These are phyloP conservation scores for Cirrhinus molitorella DNA, from an alignment of 2,797 vertebrate genomes.

Conservation along the genomic window DNA sequence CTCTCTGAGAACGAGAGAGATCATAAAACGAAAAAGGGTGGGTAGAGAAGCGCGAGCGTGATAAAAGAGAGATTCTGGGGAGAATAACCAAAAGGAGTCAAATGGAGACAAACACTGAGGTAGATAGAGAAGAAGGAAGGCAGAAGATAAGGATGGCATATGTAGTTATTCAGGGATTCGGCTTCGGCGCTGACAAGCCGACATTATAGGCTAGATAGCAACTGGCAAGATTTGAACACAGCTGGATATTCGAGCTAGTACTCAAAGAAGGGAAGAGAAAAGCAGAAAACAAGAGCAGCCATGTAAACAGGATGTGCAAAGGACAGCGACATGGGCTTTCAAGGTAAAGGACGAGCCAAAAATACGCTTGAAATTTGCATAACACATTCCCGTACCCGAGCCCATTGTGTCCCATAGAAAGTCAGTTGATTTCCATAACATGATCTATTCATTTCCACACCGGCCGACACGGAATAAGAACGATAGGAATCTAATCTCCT, in stretches of 20 bases:
- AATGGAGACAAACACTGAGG: constrained; percentile 34
- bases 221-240: constrained; percentile 52
- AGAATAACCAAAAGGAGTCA: constrained; percentile 12
- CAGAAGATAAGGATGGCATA: constrained; percentile 57
- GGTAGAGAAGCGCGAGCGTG: neutral
- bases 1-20: constrained; percentile 46
- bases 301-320: constrained; percentile 21
- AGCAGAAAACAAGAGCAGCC: constrained; percentile 28
- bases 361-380: constrained; percentile 73
- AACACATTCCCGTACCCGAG: constrained; percentile 66
- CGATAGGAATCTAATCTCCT: constrained; percentile 42
- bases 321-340: constrained; percentile 20
- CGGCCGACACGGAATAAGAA: constrained; percentile 5
- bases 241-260: constrained; percentile 59
- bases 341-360: constrained; percentile 60
- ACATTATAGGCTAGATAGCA: constrained; percentile 66
- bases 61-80: constrained; percentile 11
- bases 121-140: constrained; percentile 40
- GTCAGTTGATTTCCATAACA: constrained; percentile 30
- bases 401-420: constrained; percentile 12
- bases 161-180: constrained; percentile 65
- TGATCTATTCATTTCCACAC: constrained; percentile 24
- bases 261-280: constrained; percentile 50
- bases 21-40: constrained; percentile 21
- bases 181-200: constrained; percentile 60